Base-by-base conservation (phyloP, 1,140 invertebrate genomes). In the Stratiolaelaps scimitus region DNA sequence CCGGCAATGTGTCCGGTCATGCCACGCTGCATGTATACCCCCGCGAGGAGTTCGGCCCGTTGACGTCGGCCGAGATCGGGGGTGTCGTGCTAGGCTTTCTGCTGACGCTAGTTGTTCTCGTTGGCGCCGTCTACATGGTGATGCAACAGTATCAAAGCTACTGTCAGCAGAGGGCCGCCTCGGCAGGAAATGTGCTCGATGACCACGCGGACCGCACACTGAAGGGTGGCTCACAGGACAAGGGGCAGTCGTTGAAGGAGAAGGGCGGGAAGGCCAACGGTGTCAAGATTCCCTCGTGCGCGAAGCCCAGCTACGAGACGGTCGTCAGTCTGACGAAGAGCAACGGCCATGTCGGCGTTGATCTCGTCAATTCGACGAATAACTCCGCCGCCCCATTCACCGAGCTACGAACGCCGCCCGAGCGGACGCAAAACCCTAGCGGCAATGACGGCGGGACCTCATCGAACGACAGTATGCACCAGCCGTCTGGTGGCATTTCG, bases 1-100 rank as follows among this genome's bases (percentile, higher is more conserved):
- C 88, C 10, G 93, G 92, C 1, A 87, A 84, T 72, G 86, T 88
- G n/a, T 86, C 90, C 77, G 85, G 87, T 0, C 92, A 92, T 74
- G 91, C 90, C 71, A 92, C 89, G 7, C 77, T 92, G 13, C 84
- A 87, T 72, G 85, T 92, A 40, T 83, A 66, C 19, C 10, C 65
- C 43, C 79, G 83, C 45, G 81, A 85, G 80, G 23, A 65, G 10
- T 83, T 83, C 5, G 86, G 85, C 28, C 85, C 87, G 15, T 60
- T 60, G 53, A 60, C 53, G 34, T 26, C 53, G 15, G 53, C 53
- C 15, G 53, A 60, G 10, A 60, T 60, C 53, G 53, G 26, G 2
- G 53, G 53, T 19, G 53, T 60, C 26, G 34, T 60, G 15, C 53
- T 60, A 34, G 53, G 53, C 53, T 60, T 60, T 23, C 53, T 60